Evolutionary conservation across 2,113 vertebrate species (phyloP).

Genomic region (Furnarius figulus): DNA sequence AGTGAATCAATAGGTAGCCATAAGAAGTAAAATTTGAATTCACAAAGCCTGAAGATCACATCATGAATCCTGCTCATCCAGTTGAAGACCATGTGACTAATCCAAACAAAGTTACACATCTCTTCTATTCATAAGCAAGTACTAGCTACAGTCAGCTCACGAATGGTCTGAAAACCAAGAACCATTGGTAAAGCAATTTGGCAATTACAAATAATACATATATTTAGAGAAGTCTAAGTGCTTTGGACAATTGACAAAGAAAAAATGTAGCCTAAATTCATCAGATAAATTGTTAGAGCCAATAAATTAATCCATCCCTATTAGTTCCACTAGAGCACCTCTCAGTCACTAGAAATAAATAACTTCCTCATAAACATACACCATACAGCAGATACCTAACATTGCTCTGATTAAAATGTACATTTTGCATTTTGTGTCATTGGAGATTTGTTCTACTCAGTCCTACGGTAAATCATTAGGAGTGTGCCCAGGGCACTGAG

Average conservation of each 20-base stretch:
- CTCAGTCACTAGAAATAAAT: slow-evolving; percentile 69
- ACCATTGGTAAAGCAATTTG: neutral
- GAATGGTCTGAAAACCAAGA: neutral
- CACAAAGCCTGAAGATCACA: neutral
- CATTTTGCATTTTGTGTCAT: slow-evolving; percentile 48
- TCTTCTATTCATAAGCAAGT: neutral
- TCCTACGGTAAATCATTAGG: slow-evolving; percentile 48
- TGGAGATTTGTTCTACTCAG: slow-evolving; percentile 54
- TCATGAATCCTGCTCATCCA: neutral
- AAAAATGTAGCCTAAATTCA: neutral
- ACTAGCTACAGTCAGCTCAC: neutral
- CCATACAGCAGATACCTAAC: slow-evolving; percentile 57
- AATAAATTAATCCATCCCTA: slow-evolving; percentile 60
- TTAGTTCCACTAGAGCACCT: slow-evolving; percentile 67
- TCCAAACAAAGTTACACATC: neutral
- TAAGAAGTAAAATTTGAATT: neutral
- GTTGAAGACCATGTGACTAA: neutral
- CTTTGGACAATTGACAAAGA: neutral
- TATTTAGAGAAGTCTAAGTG: neutral
- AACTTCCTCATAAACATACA: slow-evolving; percentile 49
- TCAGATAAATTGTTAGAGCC: slow-evolving; percentile 15
- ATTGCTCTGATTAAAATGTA: slow-evolving; percentile 61
- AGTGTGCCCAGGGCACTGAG: neutral
- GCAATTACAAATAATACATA: neutral
- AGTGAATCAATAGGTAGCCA: neutral